These are phyloP conservation scores for Brachypterus glaber DNA, from an alignment of 2,888 invertebrate species.

Conservation along the genomic window DNA sequence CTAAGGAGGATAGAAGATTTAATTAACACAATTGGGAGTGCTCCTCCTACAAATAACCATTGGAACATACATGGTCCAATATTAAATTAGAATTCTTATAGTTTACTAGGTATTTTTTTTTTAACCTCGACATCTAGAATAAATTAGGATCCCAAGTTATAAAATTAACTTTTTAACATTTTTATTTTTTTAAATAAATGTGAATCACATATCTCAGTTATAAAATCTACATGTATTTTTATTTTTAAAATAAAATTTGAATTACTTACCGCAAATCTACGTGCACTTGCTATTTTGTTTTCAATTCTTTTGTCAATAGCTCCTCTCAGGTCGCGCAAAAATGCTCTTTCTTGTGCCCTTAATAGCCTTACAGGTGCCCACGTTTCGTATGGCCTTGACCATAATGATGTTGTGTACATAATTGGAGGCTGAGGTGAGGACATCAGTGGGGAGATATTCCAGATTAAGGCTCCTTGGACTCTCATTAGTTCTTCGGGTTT, in stretches of 20 bases:
- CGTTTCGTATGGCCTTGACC: constrained; percentile 76
- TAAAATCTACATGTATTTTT: not conserved
- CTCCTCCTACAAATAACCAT: too few relatives aligned
- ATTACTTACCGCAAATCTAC: constrained; percentile 81
- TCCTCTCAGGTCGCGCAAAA: constrained; percentile 74
- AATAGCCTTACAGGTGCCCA: constrained; percentile 75
- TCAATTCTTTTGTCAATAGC: constrained; percentile 85
- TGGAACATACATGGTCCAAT: too few relatives aligned
- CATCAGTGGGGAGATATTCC: constrained; percentile 96
- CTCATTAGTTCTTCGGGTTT: constrained; percentile 87
- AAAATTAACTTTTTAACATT: too few relatives aligned
- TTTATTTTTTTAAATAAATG: too few relatives aligned
- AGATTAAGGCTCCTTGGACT: constrained; percentile 87
- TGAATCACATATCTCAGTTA: too few relatives aligned
- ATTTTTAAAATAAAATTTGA: not conserved
- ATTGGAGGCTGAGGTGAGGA: constrained; percentile 88
- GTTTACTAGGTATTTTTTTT: too few relatives aligned
- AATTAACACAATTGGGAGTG: too few relatives aligned
- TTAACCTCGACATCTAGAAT: too few relatives aligned
- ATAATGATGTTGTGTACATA: constrained; percentile 82
- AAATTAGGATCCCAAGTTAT: too few relatives aligned
- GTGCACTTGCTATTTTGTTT: constrained; percentile 88
- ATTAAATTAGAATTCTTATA: too few relatives aligned
- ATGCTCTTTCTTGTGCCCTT: constrained; percentile 80
- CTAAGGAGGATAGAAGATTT: too few relatives aligned